A percentile compares a stretch with the other conserved stretches of the same genome.
Evolutionary conservation across 2,888 invertebrate species (phyloP).

Genomic region (Hydrotaea diabolus): DNA sequence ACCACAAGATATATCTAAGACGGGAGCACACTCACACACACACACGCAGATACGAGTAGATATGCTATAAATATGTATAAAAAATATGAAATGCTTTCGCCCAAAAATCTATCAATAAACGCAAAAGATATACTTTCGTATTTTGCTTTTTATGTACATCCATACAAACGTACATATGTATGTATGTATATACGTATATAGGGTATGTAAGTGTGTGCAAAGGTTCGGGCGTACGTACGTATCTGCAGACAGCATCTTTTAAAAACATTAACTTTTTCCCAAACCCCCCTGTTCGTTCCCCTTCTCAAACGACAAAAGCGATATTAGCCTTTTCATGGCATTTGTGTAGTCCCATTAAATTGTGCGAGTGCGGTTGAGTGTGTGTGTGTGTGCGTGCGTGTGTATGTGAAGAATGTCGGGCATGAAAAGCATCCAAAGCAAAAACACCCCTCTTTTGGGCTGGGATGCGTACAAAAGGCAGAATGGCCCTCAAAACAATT

Average conservation of each 20-base stretch:
- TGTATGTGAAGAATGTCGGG: background rate
- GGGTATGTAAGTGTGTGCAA: conserved; percentile 1
- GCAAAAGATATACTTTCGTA: background rate
- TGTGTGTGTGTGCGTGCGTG: conserved; percentile 59
- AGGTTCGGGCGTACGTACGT: conserved; percentile 20
- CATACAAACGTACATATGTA: background rate
- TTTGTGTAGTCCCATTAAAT: conserved; percentile 57
- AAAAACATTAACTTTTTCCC: conserved; percentile 50
- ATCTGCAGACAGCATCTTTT: conserved; percentile 36
- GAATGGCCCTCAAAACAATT: conserved; percentile 67
- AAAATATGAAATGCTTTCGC: conserved; percentile 33
- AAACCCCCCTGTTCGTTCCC: background rate
- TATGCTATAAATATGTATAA: background rate
- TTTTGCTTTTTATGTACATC: background rate
- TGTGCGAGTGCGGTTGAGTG: conserved; percentile 36
- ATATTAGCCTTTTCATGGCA: conserved; percentile 67
- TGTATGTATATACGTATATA: background rate
- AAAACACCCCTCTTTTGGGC: conserved; percentile 31
- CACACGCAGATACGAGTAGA: background rate
- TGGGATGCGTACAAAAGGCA: conserved; percentile 42
- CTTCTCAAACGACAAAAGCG: conserved; percentile 66
- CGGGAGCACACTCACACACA: too few relatives aligned
- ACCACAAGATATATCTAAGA: background rate
- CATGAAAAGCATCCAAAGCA: conserved; percentile 24
- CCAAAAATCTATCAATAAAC: conserved; percentile 32